Conservation (phyloP, 2,113 vertebrate genomes). For the Galeopterus variegatus region DNA sequence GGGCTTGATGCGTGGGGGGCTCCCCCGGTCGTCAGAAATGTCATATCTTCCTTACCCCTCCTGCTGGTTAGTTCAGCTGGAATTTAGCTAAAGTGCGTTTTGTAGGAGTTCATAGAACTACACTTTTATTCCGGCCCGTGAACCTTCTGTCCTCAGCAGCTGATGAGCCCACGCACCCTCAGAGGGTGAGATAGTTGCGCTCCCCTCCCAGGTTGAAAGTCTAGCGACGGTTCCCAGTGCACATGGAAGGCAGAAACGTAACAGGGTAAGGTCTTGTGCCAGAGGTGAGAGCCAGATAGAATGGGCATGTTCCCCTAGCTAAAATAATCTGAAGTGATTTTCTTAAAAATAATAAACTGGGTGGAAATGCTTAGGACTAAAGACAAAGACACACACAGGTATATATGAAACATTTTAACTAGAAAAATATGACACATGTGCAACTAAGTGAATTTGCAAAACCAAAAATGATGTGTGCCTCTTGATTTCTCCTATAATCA, state of each 20-base stretch:
- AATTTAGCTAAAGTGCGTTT: constrained; percentile 31
- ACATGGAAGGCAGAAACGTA: not conserved
- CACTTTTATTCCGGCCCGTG: not conserved
- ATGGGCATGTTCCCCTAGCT: not conserved
- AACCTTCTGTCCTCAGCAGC: not conserved
- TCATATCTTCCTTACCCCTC: not conserved
- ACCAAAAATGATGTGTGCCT: not conserved
- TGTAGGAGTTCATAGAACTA: not conserved
- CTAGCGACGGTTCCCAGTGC: not conserved
- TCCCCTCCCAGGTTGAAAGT: not conserved
- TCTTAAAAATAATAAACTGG: constrained; percentile 25
- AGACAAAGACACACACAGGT: not conserved
- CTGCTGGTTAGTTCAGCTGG: not conserved
- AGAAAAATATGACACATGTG: not conserved
- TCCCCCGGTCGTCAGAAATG: not conserved
- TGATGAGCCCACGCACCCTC: not conserved
- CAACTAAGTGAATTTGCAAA: constrained; percentile 26
- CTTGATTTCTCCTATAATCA: not conserved
- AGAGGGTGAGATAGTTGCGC: not conserved
- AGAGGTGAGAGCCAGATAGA: not conserved
- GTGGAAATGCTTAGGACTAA: not conserved
- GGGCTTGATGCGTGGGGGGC: not conserved
- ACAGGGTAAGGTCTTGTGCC: not conserved
- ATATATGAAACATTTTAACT: not conserved
- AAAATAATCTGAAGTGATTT: constrained; percentile 39